Percentiles rank a stretch among this genome's conserved stretches.
Conservation (phyloP, 1,140 invertebrate species). For the Drosophila insularis region DNA sequence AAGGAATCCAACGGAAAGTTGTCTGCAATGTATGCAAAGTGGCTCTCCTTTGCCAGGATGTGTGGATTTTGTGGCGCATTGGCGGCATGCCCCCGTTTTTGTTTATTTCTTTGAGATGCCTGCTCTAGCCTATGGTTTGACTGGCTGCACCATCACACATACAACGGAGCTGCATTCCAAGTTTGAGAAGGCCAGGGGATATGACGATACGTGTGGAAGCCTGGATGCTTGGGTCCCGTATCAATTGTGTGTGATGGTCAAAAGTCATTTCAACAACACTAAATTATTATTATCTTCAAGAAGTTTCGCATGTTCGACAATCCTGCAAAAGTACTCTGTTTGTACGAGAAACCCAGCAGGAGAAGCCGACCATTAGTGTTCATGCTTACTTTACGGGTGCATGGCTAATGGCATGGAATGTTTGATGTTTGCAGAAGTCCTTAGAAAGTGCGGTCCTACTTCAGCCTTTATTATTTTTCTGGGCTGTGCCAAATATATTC, state of each 20-base stretch:
- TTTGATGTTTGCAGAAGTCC: conserved; percentile 63
- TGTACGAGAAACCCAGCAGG: not conserved
- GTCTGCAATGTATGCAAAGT: conserved; percentile 71
- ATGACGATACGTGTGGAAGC: conserved; percentile 56
- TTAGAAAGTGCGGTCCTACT: too few species aligned
- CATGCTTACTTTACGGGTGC: conserved; percentile 35
- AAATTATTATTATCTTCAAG: conserved; percentile 83
- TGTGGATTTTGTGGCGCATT: conserved; percentile 77
- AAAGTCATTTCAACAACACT: conserved; percentile 83
- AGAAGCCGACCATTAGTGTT: conserved; percentile 44
- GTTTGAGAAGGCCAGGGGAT: not conserved
- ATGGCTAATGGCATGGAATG: conserved; percentile 76
- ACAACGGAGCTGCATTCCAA: conserved; percentile 60
- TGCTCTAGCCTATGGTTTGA: conserved; percentile 41
- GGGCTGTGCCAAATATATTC: too few species aligned
- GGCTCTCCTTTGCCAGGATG: conserved; percentile 60
- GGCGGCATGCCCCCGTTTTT: conserved; percentile 57
- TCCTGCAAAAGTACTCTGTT: conserved; percentile 62
- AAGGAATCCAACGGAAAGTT: conserved; percentile 53
- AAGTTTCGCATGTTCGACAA: conserved; percentile 81
- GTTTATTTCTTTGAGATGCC: conserved; percentile 78
- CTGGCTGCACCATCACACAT: not conserved
- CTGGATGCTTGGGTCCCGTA: conserved; percentile 52
- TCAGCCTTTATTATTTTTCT: too few species aligned
- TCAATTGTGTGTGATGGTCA: conserved; percentile 83